Conservation (phyloP, 2,888 invertebrate genomes). For the Drosophila buzzatii region DNA sequence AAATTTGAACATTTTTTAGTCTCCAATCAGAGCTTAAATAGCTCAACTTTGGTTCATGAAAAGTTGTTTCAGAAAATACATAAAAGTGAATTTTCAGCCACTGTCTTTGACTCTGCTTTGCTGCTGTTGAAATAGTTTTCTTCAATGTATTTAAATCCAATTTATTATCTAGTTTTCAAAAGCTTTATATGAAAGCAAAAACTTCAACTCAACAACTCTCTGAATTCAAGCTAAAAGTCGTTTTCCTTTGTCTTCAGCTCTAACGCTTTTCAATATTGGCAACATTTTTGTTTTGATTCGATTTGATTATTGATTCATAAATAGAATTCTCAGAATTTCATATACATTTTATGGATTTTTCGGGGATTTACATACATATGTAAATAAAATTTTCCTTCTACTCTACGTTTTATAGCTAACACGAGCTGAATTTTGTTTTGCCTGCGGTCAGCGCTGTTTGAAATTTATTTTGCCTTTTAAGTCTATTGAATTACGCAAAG, state of each 20-base stretch:
- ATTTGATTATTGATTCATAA: slow-evolving; percentile 3
- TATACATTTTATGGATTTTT: slow-evolving; percentile 16
- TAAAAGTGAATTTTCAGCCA: neutral
- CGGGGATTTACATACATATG: neutral
- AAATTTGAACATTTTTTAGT: neutral
- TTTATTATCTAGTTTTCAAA: slow-evolving; percentile 1
- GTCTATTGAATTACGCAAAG: slow-evolving; percentile 58
- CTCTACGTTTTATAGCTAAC: neutral
- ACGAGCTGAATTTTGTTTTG: slow-evolving; percentile 21
- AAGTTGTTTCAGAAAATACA: neutral
- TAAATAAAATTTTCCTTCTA: neutral
- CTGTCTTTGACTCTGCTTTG: neutral
- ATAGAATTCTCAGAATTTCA: slow-evolving; percentile 6
- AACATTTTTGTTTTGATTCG: slow-evolving; percentile 3
- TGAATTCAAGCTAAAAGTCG: neutral
- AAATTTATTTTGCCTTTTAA: neutral
- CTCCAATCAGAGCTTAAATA: neutral
- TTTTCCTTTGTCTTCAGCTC: neutral
- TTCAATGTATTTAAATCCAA: neutral
- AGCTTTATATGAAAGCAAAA: neutral
- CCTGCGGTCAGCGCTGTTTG: neutral
- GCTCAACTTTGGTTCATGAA: neutral
- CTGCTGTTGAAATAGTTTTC: neutral
- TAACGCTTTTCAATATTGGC: neutral
- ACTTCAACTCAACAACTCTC: neutral